Evolutionary conservation across 2,888 invertebrate genomes (phyloP).

Genomic region (Anoncus sp.): DNA sequence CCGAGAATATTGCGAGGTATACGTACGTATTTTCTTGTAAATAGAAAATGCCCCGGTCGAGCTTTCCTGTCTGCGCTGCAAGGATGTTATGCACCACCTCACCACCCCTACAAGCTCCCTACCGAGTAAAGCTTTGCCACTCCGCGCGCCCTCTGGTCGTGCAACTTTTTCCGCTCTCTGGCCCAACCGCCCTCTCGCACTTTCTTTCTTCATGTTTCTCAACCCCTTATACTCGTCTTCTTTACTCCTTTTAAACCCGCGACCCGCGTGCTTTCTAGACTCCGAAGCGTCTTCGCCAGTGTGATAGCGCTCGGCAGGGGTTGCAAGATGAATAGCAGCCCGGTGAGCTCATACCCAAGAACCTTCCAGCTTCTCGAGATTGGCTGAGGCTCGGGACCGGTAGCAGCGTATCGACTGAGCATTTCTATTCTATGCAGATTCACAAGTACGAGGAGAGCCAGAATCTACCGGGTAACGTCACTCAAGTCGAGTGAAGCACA

Average conservation of each 20-base stretch:
- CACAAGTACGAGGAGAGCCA: constrained; percentile 21
- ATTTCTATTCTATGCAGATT: constrained; percentile 51
- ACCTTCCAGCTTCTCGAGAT: constrained; percentile 43
- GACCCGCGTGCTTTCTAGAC: constrained; percentile 37
- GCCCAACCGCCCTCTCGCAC: constrained; percentile 33
- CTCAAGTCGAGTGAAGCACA: constrained; percentile 5
- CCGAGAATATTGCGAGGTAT: constrained; percentile 69
- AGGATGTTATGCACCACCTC: constrained; percentile 26
- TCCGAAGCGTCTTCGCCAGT: constrained; percentile 46
- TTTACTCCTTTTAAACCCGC: constrained; percentile 73
- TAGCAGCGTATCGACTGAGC: constrained; percentile 48
- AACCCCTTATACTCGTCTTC: constrained; percentile 44
- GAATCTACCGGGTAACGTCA: constrained; percentile 1
- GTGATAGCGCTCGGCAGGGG: constrained; percentile 59
- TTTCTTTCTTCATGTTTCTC: constrained; percentile 48
- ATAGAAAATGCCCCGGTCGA: constrained; percentile 75
- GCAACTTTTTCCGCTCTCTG: constrained; percentile 28
- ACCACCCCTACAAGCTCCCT: neutral
- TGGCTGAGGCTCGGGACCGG: constrained; percentile 47
- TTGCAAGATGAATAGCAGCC: constrained; percentile 75
- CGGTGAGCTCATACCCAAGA: constrained; percentile 26
- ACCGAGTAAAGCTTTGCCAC: constrained; percentile 13
- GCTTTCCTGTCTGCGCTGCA: constrained; percentile 58
- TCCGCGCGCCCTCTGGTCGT: constrained; percentile 31
- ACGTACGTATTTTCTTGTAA: constrained; percentile 78